Conservation (phyloP, 2,113 vertebrate species). For the Cyphomyrus plagiostoma region DNA sequence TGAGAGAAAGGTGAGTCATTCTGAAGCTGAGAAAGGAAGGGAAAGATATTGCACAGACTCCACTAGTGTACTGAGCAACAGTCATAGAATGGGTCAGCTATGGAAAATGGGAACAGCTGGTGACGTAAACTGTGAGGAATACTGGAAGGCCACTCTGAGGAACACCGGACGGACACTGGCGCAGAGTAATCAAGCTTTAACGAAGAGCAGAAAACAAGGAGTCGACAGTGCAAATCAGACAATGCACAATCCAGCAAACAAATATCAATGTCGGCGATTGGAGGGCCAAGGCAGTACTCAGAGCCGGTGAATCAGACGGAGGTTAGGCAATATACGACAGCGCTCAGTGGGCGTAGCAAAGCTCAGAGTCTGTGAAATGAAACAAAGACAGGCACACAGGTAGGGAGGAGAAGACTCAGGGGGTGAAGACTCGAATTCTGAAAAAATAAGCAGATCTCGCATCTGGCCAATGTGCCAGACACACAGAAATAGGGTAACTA, state of each 20-base stretch:
- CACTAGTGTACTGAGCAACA: background rate
- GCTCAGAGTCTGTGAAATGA: background rate
- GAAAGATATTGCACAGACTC: background rate
- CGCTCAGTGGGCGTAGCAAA: background rate
- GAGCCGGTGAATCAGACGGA: background rate
- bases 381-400: background rate
- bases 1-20: background rate
- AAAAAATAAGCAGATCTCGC: background rate
- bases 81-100: background rate
- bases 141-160: background rate
- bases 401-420: background rate
- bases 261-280: background rate
- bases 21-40: background rate
- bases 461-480: background rate
- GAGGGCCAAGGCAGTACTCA: background rate
- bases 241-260: background rate
- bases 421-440: background rate
- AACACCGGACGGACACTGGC: background rate
- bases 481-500: background rate
- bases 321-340: background rate
- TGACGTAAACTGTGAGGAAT: background rate
- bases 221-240: background rate
- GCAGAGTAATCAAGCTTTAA: background rate
- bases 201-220: background rate
- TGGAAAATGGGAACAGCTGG: background rate